Percentiles rank a stretch among this genome's conserved stretches.
These are phyloP conservation scores for Opisthocomus hoazin DNA, from an alignment of 2,113 vertebrate genomes.

Conservation along the genomic window DNA sequence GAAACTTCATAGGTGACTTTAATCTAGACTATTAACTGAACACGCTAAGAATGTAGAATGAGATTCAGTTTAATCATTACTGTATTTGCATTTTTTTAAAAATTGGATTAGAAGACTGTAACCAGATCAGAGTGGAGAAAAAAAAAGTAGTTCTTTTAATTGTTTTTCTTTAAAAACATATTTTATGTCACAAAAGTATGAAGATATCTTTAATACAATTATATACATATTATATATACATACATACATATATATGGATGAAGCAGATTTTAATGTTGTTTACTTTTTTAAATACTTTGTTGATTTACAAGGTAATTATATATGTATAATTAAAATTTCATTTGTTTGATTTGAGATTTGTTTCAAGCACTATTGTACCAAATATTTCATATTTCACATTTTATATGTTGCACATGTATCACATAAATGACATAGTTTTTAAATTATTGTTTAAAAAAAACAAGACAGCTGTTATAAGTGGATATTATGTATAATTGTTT, in stretches of 20 bases:
- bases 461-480: constrained; percentile 78
- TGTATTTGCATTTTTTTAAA: constrained; percentile 76
- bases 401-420: constrained; percentile 83
- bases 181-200: constrained; percentile 83
- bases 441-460: constrained; percentile 81
- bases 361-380: constrained; percentile 86
- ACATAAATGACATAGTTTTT: constrained; percentile 79
- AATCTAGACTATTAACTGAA: constrained; percentile 78
- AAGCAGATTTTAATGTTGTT: constrained; percentile 87
- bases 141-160: constrained; percentile 78
- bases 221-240: constrained; percentile 83
- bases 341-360: constrained; percentile 81
- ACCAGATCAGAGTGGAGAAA: constrained; percentile 80
- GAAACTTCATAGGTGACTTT: constrained; percentile 75
- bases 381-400: constrained; percentile 86
- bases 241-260: constrained; percentile 81
- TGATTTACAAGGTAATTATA: constrained; percentile 82
- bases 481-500: constrained; percentile 82
- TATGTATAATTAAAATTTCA: constrained; percentile 80
- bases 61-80: constrained; percentile 78
- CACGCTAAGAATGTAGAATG: constrained; percentile 74
- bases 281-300: constrained; percentile 85
- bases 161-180: constrained; percentile 80
- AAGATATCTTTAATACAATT: constrained; percentile 82
- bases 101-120: constrained; percentile 79